These are phyloP conservation scores for Gambusia affinis DNA, from an alignment of 2,113 vertebrate genomes.

Conservation along the genomic window DNA sequence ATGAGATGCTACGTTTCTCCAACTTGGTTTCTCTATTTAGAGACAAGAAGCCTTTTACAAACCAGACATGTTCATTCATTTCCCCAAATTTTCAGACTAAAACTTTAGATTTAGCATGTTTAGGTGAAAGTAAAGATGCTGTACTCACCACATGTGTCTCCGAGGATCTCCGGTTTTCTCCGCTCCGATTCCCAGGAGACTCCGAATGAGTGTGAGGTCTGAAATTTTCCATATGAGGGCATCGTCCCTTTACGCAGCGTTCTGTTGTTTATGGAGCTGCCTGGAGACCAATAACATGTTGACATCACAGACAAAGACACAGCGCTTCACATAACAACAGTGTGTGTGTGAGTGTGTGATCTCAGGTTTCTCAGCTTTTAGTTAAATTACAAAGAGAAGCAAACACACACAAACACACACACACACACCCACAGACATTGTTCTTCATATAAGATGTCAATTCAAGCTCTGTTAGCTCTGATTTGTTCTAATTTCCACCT, in stretches of 20 bases:
- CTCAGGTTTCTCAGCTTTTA: constrained; percentile 60
- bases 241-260: neutral
- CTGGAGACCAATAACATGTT: constrained; percentile 46
- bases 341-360: constrained; percentile 6
- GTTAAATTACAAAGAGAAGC: constrained; percentile 36
- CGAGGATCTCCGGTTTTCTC: neutral
- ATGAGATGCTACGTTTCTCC: too few relatives aligned
- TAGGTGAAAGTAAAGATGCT: neutral
- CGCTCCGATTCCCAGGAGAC: neutral
- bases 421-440: neutral
- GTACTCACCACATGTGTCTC: constrained; percentile 6
- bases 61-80: too few relatives aligned
- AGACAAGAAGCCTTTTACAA: too few relatives aligned
- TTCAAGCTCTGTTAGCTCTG: neutral
- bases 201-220: neutral
- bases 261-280: constrained; percentile 37
- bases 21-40: too few relatives aligned
- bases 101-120: neutral
- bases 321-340: neutral
- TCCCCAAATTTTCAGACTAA: too few relatives aligned
- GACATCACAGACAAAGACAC: neutral
- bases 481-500: too few relatives aligned
- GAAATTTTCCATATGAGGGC: constrained; percentile 8
- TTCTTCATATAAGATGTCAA: neutral
- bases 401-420: neutral